Base-by-base conservation (phyloP, 2,888 invertebrate species). In the Erannis defoliaria region DNA sequence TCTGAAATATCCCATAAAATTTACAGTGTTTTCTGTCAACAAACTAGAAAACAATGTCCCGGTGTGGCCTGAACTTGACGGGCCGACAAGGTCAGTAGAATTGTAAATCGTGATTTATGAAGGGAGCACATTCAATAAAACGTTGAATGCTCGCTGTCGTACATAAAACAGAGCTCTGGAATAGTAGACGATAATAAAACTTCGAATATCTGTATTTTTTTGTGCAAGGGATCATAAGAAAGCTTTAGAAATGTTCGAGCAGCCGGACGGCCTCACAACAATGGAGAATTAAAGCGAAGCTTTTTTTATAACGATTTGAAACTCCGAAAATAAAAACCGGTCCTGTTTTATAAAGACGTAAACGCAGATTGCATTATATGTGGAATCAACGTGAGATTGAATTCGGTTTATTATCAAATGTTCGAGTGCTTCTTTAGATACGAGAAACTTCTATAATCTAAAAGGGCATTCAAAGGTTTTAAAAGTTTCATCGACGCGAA, bases 1-100 rank as follows among this genome's bases (percentile, higher is more conserved):
- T 72, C 70, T 66, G 64, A 75, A 78, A 62, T 73, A 73, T 64
- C 57, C 49, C 68, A 72, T 73, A 73, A 73, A 71, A 66, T 61
- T 18, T 50, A 67, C 69, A 71, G 74, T 75, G 76, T 76, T 74
- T 77, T 71, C 64, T 73, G 72, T 65, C 70, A 72, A 71, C 64
- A 69, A 72, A 68, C 68, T 75, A 74, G 76, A 81, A 79, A 82
- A 84, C 84, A 86, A 82, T 82, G 80, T 80, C 61, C 42, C 46
- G 43, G 58, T 62, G 60, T 56, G 60, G 75, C 74, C 76, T 81
- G 83, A 83, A 82, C 85, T 84, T 82, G 84, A 80, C 77, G 67
- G 54, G 70, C 73, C 67, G 62, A 75, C 82, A 85, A 88, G 86
- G 88, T 86, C 86, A 80, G 77, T 71, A 76, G 70, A 76, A 77